Evolutionary conservation across 2,888 invertebrate species (phyloP).

Genomic region (Coremacera marginata): DNA sequence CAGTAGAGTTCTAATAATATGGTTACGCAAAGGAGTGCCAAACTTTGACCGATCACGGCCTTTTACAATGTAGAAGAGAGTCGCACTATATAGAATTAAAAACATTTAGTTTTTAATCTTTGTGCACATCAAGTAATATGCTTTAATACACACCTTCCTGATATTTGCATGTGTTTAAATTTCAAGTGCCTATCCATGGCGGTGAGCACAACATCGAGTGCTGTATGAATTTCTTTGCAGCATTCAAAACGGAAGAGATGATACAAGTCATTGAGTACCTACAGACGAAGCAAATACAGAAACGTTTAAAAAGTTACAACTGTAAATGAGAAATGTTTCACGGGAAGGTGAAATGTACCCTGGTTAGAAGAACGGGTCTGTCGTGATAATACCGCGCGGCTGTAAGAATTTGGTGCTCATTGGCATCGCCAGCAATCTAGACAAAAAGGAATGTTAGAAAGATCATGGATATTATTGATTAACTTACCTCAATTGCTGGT

Average conservation of each 20-base stretch:
- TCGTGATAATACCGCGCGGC: conserved; percentile 88
- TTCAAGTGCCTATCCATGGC: conserved; percentile 90
- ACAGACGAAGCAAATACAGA: conserved; percentile 18
- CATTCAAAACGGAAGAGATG: conserved; percentile 87
- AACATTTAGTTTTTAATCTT: background rate
- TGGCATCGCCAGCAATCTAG: conserved; percentile 91
- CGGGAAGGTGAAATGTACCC: conserved; percentile 53
- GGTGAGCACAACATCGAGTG: conserved; percentile 84
- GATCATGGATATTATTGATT: background rate
- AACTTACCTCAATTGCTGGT: conserved; percentile 84
- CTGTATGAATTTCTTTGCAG: conserved; percentile 80
- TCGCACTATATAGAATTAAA: conserved; percentile 76
- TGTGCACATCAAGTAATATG: background rate
- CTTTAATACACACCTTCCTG: conserved; percentile 77
- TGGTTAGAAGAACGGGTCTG: conserved; percentile 82
- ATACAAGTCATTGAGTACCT: conserved; percentile 92
- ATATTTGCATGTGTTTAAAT: conserved; percentile 93
- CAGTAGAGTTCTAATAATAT: conserved; percentile 84
- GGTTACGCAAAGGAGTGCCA: conserved; percentile 80
- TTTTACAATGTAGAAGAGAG: conserved; percentile 94
- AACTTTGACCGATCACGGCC: conserved; percentile 83
- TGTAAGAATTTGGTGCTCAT: conserved; percentile 89
- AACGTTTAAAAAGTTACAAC: background rate
- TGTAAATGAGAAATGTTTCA: no score
- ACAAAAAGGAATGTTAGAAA: conserved; percentile 9